Base-by-base conservation (phyloP, 2,113 vertebrate species). In the Lamprologus ornatipinnis region DNA sequence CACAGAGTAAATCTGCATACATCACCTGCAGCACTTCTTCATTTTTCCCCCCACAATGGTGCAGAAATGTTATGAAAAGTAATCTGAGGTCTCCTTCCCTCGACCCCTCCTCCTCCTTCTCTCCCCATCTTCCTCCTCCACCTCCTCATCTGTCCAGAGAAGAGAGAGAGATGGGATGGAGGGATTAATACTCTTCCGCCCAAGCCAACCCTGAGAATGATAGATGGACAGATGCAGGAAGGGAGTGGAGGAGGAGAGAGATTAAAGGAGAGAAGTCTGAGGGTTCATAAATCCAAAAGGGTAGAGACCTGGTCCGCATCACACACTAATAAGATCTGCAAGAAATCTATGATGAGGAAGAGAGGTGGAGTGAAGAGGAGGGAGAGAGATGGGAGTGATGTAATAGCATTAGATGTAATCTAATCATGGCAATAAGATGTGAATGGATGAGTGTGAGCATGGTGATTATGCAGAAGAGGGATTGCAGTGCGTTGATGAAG, bases 121-220 rank as follows among this genome's bases (percentile, higher is more conserved):
- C 47, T 84, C 78, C 78, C 78, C 89, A 87, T 87, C 84, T 89
- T 84, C 78, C 82, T 91, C 88, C 85, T 87, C 85, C 92, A 92
- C 92, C 91, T 91, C 89, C 94, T 96, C 96, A 94, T 95, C 95
- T 95, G 95, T 96, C 96, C 92, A 83, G 55, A 88, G 88, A 86
- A 95, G 95, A 96, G 96, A 96, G 91, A 96, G 91, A 92, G 94
- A 97, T 96, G 96, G 93, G 90, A 96, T 91, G 91, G 92, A 94
- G 93, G 95, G 96, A 96, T 97, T 96, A 96, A 96, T 96, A 94
- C 95, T 96, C 93, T 96, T 96, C 95, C 92, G 91, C 93, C 85
- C 90, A 90, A 88, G 88, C 88, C 94, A 96, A 93, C 95, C 95
- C 92, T 94, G 94, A 90, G 92, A 96, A 95, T 97, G 96, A 97